These are phyloP conservation scores for Papilio xuthus DNA, from an alignment of 1,140 invertebrate species.

Conservation along the genomic window DNA sequence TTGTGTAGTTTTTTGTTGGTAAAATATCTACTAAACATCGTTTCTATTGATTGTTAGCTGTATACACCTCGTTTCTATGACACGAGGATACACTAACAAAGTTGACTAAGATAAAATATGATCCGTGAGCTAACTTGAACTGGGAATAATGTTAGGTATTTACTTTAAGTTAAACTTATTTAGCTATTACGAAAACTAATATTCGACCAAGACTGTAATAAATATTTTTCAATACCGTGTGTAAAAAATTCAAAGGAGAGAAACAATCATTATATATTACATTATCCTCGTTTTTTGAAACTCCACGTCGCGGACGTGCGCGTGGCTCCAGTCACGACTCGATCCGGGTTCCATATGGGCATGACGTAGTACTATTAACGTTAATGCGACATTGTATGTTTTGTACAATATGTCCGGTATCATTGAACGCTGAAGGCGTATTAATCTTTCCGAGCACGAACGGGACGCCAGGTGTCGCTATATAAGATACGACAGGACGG, in stretches of 20 bases:
- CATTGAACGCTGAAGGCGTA: constrained; percentile 61
- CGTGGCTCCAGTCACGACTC: constrained; percentile 56
- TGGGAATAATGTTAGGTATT: background rate
- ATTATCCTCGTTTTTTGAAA: constrained; percentile 34
- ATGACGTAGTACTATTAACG: constrained; percentile 67
- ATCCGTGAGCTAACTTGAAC: background rate
- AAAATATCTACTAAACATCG: background rate
- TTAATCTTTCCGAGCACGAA: constrained; percentile 75
- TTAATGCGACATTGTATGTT: constrained; percentile 76
- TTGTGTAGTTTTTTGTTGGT: constrained; percentile 8
- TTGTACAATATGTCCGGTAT: constrained; percentile 60
- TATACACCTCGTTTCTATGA: background rate
- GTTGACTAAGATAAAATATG: background rate
- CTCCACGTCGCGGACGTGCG: constrained; percentile 39
- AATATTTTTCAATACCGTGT: background rate
- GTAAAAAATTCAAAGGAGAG: background rate
- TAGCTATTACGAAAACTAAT: background rate
- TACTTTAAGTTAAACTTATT: background rate
- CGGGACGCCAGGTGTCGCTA: constrained; percentile 55
- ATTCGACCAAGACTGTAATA: background rate
- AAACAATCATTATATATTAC: constrained; percentile 3
- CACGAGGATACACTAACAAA: background rate
- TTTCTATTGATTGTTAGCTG: background rate
- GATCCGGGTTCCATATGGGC: constrained; percentile 71
- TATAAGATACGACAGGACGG: constrained; percentile 59